Conservation (phyloP, 2,797 vertebrate species). For the Eulemur rubriventer region DNA sequence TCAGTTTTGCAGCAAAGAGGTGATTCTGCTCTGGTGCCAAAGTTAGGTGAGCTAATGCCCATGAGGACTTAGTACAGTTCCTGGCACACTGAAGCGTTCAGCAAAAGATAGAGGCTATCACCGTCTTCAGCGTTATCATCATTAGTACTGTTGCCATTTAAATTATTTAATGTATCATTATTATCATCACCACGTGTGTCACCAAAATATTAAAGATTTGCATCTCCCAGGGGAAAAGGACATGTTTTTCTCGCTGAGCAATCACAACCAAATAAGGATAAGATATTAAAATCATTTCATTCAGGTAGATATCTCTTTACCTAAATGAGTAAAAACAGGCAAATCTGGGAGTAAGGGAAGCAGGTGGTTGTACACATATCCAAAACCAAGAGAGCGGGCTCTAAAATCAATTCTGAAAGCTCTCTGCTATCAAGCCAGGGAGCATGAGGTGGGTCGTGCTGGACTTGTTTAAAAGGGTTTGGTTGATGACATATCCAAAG, state of each 20-base stretch:
- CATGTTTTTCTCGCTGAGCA: conserved; percentile 26
- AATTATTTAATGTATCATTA: conserved; percentile 36
- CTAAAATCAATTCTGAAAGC: not conserved
- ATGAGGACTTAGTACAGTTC: not conserved
- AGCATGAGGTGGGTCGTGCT: not conserved
- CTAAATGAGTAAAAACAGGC: conserved; percentile 31
- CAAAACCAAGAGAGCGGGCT: not conserved
- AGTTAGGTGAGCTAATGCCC: not conserved
- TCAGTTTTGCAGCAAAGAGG: not conserved
- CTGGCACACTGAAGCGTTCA: not conserved
- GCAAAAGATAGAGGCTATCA: not conserved
- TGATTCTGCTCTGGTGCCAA: not conserved
- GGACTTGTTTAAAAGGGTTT: not conserved
- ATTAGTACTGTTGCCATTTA: not conserved
- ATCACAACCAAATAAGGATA: conserved; percentile 48
- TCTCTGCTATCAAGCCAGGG: not conserved
- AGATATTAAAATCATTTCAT: conserved; percentile 45
- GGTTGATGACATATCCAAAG: not conserved
- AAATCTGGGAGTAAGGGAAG: not conserved
- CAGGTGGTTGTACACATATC: not conserved
- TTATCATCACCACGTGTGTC: not conserved
- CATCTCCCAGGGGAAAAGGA: conserved; percentile 38
- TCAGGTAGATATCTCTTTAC: not conserved
- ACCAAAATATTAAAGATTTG: conserved; percentile 35
- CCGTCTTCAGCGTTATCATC: not conserved